Evolutionary conservation across 2,113 vertebrate genomes (phyloP).

Genomic region (Nanorana parkeri): DNA sequence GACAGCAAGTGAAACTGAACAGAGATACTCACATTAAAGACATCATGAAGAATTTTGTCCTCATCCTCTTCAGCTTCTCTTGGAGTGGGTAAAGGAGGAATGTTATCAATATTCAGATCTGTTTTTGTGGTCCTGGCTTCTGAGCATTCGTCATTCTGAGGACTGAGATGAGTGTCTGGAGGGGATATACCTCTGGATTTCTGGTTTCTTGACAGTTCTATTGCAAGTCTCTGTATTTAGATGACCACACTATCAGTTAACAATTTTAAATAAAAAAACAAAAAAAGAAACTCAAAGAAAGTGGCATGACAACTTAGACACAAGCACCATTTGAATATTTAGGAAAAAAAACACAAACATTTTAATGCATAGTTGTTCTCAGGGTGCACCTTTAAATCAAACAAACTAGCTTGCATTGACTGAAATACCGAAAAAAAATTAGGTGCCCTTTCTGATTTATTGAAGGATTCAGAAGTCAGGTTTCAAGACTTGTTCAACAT

Average conservation of each 20-base stretch:
- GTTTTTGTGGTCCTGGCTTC: constrained; percentile 77
- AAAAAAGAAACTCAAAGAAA: too few relatives aligned
- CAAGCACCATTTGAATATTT: background rate
- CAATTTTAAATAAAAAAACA: too few relatives aligned
- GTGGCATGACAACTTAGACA: too few relatives aligned
- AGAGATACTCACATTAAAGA: constrained; percentile 89
- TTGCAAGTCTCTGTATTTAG: constrained; percentile 83
- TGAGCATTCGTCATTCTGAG: constrained; percentile 78
- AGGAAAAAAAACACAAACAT: background rate
- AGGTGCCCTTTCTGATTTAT: too few relatives aligned
- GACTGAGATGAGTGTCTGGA: constrained; percentile 83
- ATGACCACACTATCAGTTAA: too few relatives aligned
- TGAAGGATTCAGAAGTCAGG: too few relatives aligned
- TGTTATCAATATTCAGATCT: constrained; percentile 70
- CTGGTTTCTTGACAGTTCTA: constrained; percentile 92
- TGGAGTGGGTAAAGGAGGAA: constrained; percentile 62
- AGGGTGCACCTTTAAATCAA: too few relatives aligned
- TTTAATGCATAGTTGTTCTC: too few relatives aligned
- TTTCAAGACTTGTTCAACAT: too few relatives aligned
- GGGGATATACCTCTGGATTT: constrained; percentile 91
- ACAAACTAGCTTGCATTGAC: too few relatives aligned
- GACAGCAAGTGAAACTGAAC: background rate
- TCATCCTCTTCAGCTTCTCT: constrained; percentile 78
- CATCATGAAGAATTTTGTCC: constrained; percentile 87
- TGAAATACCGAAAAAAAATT: too few relatives aligned